A percentile compares a stretch with the other conserved stretches of the same genome.
Conservation (phyloP, 2,797 vertebrate genomes). For the Chrysolophus pictus region DNA sequence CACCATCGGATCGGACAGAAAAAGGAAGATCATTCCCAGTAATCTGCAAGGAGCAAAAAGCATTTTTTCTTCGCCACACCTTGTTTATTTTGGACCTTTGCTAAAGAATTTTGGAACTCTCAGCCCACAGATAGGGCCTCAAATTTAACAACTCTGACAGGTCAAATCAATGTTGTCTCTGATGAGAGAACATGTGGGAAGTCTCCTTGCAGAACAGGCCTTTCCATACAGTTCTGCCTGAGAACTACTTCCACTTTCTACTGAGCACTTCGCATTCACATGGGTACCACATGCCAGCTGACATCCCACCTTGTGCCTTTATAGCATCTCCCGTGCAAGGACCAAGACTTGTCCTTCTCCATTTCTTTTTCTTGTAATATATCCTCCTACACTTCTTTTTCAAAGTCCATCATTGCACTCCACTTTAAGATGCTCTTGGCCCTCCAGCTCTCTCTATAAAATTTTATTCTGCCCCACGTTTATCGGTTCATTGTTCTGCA, state of each 20-base stretch:
- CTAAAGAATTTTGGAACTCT: background rate
- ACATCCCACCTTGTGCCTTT: background rate
- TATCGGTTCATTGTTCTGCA: background rate
- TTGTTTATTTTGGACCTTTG: conserved; percentile 26
- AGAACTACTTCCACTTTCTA: background rate
- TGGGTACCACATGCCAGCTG: background rate
- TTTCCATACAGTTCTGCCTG: background rate
- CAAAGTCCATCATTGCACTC: background rate
- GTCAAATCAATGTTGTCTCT: background rate
- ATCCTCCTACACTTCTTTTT: background rate
- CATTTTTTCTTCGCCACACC: conserved; percentile 10
- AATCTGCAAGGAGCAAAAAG: background rate
- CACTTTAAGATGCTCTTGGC: background rate
- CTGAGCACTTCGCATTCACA: background rate
- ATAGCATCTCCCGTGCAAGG: background rate
- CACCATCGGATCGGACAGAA: background rate
- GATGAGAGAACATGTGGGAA: background rate
- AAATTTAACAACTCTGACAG: background rate
- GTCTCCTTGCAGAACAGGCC: conserved; percentile 1
- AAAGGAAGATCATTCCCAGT: conserved; percentile 15
- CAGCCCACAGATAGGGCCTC: background rate
- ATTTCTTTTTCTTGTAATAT: background rate
- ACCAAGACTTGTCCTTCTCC: background rate
- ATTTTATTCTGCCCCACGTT: background rate
- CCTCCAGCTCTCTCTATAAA: background rate